These are phyloP conservation scores for Chlorospingus flavigularis DNA, from an alignment of 2,797 vertebrate genomes.

Conservation along the genomic window DNA sequence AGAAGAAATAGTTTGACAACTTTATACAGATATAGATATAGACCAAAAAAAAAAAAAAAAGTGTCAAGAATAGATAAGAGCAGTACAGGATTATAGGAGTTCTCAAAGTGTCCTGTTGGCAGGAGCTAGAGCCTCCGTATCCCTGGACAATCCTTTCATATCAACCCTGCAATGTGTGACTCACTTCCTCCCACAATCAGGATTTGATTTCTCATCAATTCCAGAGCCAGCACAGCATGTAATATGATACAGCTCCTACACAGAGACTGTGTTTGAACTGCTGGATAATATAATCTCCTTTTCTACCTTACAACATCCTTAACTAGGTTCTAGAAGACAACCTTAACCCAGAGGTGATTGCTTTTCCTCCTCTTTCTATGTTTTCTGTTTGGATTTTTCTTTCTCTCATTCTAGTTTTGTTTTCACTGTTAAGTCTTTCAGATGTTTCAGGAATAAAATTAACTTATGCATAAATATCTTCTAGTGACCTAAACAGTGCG, in stretches of 20 bases:
- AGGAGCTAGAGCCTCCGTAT: not conserved
- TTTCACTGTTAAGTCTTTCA: not conserved
- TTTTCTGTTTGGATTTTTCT: not conserved
- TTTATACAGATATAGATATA: not conserved
- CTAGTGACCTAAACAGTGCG: not conserved
- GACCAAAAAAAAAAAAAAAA: not conserved
- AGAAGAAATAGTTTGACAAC: not conserved
- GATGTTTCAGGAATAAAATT: not conserved
- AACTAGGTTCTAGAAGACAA: not conserved
- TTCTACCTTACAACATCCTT: not conserved
- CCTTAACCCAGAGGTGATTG: rapidly evolving
- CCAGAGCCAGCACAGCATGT: not conserved
- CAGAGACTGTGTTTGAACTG: not conserved
- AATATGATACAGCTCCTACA: not conserved
- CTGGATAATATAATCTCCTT: not conserved
- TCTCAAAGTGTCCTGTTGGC: not conserved
- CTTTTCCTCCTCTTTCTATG: not conserved
- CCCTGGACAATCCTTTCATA: not conserved
- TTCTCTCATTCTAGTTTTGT: not conserved
- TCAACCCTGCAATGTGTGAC: not conserved
- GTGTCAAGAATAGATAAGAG: not conserved
- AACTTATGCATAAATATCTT: not conserved
- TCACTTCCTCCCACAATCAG: not conserved
- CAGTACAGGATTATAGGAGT: not conserved
- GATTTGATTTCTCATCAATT: not conserved